Base-by-base conservation (phyloP, 2,888 invertebrate species). In the Smittia sp. region DNA sequence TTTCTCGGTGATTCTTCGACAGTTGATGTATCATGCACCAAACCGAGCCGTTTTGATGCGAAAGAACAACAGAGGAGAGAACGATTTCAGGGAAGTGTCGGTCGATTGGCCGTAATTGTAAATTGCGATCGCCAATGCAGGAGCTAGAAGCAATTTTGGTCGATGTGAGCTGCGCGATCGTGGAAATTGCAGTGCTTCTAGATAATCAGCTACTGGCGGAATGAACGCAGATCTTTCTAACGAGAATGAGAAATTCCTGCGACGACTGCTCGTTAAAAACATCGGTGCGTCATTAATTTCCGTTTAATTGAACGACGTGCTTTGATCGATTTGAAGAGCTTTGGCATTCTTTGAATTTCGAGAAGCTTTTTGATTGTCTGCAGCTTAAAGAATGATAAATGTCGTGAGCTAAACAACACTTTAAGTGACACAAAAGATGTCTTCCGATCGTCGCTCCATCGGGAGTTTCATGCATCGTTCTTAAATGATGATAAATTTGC, bases 401-500 rank as follows among this genome's bases (percentile, higher is more conserved):
- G 32, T 32, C 32, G 9, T 6, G 32, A 32, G 32, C 32, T 32
- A 32, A 32, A 32, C 32, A 46, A 46, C 15, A 15, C 46, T 46
- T 46, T 46, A 15, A 46, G 46, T 15, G 3, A 46, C 13, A 46
- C 46, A 46, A 46, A 46, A 46, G 46, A 15, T 3, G 15, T 46
- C 46, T 46, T 46, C 46, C 13, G 15, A 46, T 32, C 32, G 32
- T 32, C 32, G 32, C 9, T 32, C 46, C 6, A 11, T n/a, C 11
- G 20, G 27, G 65, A 65, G 11, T 6, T 38, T 11, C 18, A 70
- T 24, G 38, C 52, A 52, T 25, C 58, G 58, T 22, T 58, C 58
- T 54, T 58, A 70, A 70, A 70, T 70, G 32, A 70, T 70, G 70
- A 70, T 58, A 32, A 70, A 70, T 70, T 70, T 70, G 52, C 70